phyloP scores from a whole-genome alignment of 1,140 invertebrate genomes.

The Campoletis sonorensis region DNA sequence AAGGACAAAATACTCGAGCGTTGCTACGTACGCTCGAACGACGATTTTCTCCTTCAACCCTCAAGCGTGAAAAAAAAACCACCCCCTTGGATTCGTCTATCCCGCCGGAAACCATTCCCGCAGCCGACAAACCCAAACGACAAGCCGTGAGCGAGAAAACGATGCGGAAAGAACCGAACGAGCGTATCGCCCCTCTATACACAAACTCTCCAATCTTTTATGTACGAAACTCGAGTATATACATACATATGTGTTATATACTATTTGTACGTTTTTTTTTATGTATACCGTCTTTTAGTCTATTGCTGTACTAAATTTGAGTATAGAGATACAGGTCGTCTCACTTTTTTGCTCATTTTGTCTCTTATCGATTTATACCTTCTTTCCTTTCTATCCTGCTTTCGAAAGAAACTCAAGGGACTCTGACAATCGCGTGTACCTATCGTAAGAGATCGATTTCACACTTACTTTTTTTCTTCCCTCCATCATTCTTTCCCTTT shows the following conservation, averaged over 20 bases:
- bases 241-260: constrained; percentile 15
- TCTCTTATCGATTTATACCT: not conserved
- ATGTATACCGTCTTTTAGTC: not conserved
- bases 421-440: not conserved
- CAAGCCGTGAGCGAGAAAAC: constrained; percentile 37
- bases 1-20: not conserved
- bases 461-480: not conserved
- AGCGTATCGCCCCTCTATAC: constrained; percentile 21
- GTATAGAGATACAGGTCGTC: not conserved
- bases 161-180: constrained; percentile 31
- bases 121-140: constrained; percentile 31
- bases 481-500: constrained; percentile 3
- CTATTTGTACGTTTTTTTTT: constrained; percentile 14
- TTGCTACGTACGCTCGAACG: constrained; percentile 4
- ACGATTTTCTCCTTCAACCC: constrained; percentile 2
- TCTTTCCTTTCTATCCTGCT: not conserved
- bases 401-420: not conserved
- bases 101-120: constrained; percentile 18
- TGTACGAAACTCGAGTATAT: not conserved
- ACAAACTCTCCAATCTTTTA: not conserved
- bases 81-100: not conserved
- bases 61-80: not conserved
- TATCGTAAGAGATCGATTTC: not conserved
- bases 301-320: constrained; percentile 19
- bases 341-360: not conserved